Percentiles rank a stretch among this genome's conserved stretches.
These are phyloP conservation scores for Zosterops hypoxanthus DNA, from an alignment of 2,113 vertebrate species.

Conservation along the genomic window DNA sequence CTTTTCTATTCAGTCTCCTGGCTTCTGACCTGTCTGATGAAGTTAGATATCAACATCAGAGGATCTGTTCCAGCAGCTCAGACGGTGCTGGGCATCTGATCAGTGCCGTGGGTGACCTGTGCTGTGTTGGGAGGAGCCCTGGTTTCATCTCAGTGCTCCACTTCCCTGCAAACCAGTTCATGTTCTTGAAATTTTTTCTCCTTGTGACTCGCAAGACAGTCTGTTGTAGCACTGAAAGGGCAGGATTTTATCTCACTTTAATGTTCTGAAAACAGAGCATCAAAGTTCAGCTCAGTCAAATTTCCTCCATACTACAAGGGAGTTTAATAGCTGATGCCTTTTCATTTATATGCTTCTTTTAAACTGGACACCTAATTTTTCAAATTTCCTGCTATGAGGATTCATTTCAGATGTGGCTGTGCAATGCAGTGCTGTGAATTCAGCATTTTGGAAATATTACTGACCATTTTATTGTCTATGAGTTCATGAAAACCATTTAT, in stretches of 20 bases:
- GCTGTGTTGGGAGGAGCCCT: neutral
- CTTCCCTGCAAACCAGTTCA: constrained; percentile 25
- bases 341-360: neutral
- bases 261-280: neutral
- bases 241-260: neutral
- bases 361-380: neutral
- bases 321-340: neutral
- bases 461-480: neutral
- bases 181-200: constrained; percentile 2
- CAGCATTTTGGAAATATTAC: neutral
- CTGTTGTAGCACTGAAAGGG: neutral
- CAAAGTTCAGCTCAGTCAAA: neutral
- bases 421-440: neutral
- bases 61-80: neutral
- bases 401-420: neutral
- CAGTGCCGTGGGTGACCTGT: neutral
- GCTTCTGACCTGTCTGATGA: neutral
- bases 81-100: neutral
- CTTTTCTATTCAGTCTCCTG: neutral
- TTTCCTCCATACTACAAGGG: neutral
- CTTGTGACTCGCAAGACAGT: constrained; percentile 2
- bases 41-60: neutral
- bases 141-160: neutral
- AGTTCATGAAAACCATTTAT: neutral
- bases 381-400: neutral